Evolutionary conservation across 2,888 invertebrate species (phyloP).

Genomic region (Tyria jacobaeae): DNA sequence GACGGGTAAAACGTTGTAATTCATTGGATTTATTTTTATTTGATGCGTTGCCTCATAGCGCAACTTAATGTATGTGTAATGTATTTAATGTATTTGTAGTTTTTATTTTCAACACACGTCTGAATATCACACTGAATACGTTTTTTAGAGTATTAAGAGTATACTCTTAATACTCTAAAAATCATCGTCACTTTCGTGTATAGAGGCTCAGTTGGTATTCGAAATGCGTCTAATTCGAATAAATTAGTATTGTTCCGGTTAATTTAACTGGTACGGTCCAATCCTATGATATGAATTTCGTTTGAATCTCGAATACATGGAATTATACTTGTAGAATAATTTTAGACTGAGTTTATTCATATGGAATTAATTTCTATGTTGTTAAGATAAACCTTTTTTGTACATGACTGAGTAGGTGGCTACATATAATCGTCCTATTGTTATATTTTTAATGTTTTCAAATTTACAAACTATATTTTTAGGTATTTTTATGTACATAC

Average conservation of each 20-base stretch:
- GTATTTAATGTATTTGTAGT: neutral
- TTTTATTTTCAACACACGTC: neutral
- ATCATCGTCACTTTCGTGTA: constrained; percentile 44
- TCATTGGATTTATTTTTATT: constrained; percentile 1
- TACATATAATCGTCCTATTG: neutral
- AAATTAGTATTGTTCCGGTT: constrained; percentile 59
- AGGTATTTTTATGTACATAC: too few species aligned
- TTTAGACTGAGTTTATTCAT: constrained; percentile 26
- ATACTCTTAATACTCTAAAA: constrained; percentile 21
- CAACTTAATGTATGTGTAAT: neutral
- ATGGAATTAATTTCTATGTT: constrained; percentile 9
- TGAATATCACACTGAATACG: too few species aligned
- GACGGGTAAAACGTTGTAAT: constrained; percentile 14
- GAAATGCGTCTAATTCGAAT: constrained; percentile 56
- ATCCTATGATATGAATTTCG: constrained; percentile 44
- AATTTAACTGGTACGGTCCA: constrained; percentile 57
- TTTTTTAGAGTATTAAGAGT: too few species aligned
- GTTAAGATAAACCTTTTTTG: neutral
- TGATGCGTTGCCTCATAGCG: neutral
- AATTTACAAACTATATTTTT: too few species aligned
- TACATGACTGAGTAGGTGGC: neutral
- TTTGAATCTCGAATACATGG: constrained; percentile 33
- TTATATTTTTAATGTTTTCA: too few species aligned
- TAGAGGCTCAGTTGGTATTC: constrained; percentile 38
- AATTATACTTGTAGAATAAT: constrained; percentile 21